Base-by-base conservation (phyloP, 1,140 invertebrate species). In the Papilio helenus region DNA sequence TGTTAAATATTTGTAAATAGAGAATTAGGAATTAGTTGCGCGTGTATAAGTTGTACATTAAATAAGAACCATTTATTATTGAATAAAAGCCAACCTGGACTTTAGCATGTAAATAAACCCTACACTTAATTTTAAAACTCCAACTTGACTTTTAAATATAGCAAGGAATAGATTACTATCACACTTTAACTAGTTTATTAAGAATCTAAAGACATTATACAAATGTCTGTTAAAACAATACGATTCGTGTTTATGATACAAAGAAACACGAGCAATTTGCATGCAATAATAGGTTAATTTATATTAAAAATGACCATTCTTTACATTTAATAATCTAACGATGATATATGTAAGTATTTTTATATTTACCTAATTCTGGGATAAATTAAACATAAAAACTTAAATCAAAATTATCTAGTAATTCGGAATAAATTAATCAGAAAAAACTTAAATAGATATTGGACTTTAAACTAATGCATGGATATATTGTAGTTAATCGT, bases 311-410 rank as follows among this genome's bases (percentile, higher is more conserved):
- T 65, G 16, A 65, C 12, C 23, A 65, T 68, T 34, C 2, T 29
- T 12, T 16, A 29, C 26, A 29, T 68, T 68, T 23, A 68, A 68
- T 68, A 7, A 23, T 58, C 14, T 29, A 68, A 29, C 4, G 26
- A 68, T 68, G 61, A 34, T 5, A 8, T 29, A 23, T 34, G 61
- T 68, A 68, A 68, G 61, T 68, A 68, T 68, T 26, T 26, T 61
- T 61, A 61, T 14, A 2, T 68, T 5, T 18, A 29, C 1, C 26
- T 18, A 29, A 34, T 23, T 20, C 8, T 16, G 18, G 18, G 39
- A 51, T 51, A 51, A 58, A 58, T 7, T 3, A 61, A 8, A 12
- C 8, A 58, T 58, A 61, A 61, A 61, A 61, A 7, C 1, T 26
- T 61, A 61, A 61, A 61, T 61, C 3, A n/a, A 18, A 55, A 55